Evolutionary conservation across 2,888 invertebrate species (phyloP).

Genomic region (Augochlorella aurata): DNA sequence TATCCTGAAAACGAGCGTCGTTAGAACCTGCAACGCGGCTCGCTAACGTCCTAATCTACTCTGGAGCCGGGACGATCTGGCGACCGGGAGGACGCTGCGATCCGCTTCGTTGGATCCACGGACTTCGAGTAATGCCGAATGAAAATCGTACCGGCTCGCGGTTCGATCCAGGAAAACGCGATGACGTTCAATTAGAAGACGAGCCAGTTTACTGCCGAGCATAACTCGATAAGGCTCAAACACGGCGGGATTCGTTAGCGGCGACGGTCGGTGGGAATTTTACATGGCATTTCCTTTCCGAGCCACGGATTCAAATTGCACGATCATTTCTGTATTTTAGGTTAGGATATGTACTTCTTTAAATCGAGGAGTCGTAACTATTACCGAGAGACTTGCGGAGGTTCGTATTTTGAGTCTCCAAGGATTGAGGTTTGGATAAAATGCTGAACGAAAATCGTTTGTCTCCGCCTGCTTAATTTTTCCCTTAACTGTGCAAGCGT

Average conservation of each 20-base stretch:
- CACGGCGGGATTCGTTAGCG: neutral
- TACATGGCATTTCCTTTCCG: neutral
- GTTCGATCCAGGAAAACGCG: neutral
- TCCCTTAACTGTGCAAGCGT: neutral
- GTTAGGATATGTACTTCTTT: neutral
- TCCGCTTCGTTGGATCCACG: constrained; percentile 15
- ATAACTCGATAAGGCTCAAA: neutral
- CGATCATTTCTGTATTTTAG: neutral
- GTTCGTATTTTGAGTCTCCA: neutral
- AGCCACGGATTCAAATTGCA: neutral
- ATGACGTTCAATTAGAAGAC: constrained; percentile 16
- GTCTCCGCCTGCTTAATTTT: neutral
- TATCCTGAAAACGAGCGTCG: constrained; percentile 59
- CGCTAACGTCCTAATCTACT: constrained; percentile 52
- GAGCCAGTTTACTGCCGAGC: neutral
- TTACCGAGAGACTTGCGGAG: neutral
- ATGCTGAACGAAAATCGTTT: neutral
- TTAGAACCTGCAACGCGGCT: constrained; percentile 47
- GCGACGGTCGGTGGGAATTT: neutral
- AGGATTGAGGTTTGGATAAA: neutral
- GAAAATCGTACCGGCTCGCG: neutral
- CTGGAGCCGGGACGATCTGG: constrained; percentile 7
- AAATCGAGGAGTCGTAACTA: neutral
- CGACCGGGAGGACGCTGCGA: neutral
- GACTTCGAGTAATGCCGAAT: constrained; percentile 6